Evolutionary conservation across 1,140 invertebrate genomes (phyloP), one percentile per base, ranked within the genome.

Genomic region (Drosophila oshimai): DNA sequence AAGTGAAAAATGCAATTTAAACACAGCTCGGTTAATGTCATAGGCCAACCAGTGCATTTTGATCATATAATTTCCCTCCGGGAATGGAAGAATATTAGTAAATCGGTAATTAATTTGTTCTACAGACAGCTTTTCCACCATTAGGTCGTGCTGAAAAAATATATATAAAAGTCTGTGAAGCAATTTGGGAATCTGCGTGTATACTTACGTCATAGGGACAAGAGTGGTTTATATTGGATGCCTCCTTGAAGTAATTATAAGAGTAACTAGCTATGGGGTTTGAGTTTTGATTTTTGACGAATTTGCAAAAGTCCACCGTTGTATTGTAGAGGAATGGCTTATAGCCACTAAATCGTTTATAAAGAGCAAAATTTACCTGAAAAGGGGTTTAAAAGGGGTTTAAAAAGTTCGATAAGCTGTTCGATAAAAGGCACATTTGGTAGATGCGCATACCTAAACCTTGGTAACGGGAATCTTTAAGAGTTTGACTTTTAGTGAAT

Each of bases 251-350:
- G n/a, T 36, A 10, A 24, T 15, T 1, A 13, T n/a, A 58, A 1
- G 37, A 3, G 17, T 12, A 20, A 0, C 4, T n/a, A 6, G 9
- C 9, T 6, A 58, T 9, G 0, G 44, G 55, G 9, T 15, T 26
- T 0, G 46, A 2, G 3, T 22, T 58, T 7, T 6, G 15, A n/a
- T 58, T 49, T 9, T 26, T 3, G 0, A 60, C 0, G 22, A 46
- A 64, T n/a, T 46, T 20, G 3, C 55, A 65, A 6, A 2, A 18
- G 24, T 65, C 42, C 2, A 47, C 4, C 0, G 57, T 62, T 1
- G 49, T 3, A 15, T 65, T 65, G n/a, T 65, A 65, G 4, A 61
- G 33, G 2, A 49, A 65, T 0, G 42, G 55, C 12, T 39, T 62
- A 5, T 65, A 65, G 10, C 26, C 42, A 49, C 18, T 65, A 4